Conservation (phyloP, 1,140 invertebrate species). For the Drosophila ohnishii region DNA sequence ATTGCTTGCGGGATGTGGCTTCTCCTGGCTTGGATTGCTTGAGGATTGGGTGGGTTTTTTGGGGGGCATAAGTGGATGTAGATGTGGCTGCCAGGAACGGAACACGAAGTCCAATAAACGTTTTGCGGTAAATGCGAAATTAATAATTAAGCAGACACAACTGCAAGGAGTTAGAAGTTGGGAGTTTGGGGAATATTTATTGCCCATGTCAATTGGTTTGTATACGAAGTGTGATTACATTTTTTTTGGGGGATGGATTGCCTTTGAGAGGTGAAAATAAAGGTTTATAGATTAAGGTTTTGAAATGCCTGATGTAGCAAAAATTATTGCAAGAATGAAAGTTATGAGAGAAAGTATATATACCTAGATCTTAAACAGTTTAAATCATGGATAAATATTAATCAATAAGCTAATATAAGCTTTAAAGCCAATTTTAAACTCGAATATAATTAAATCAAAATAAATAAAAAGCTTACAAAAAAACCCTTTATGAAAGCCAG, state of each 20-base stretch:
- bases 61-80: slow-evolving; percentile 11
- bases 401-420: no score
- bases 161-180: slow-evolving; percentile 17
- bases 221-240: slow-evolving; percentile 49
- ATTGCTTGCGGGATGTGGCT: slow-evolving; percentile 45
- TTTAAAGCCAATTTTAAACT: not conserved
- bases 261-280: no score
- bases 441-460: not conserved
- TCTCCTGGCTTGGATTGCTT: slow-evolving; percentile 23
- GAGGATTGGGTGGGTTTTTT: slow-evolving; percentile 6
- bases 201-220: slow-evolving; percentile 56
- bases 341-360: not conserved
- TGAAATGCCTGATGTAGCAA: not conserved
- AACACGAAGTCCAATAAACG: slow-evolving; percentile 63
- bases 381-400: no score
- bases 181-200: slow-evolving; percentile 44
- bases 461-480: not conserved
- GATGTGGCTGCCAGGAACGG: slow-evolving; percentile 4
- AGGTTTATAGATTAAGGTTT: not conserved
- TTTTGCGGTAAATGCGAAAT: slow-evolving; percentile 79
- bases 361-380: no score
- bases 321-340: not conserved
- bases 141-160: slow-evolving; percentile 74
- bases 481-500: not conserved
- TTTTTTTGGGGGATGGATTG: slow-evolving; percentile 4